phyloP scores from a whole-genome alignment of 2,888 invertebrate genomes.

The Nebria brevicollis region DNA sequence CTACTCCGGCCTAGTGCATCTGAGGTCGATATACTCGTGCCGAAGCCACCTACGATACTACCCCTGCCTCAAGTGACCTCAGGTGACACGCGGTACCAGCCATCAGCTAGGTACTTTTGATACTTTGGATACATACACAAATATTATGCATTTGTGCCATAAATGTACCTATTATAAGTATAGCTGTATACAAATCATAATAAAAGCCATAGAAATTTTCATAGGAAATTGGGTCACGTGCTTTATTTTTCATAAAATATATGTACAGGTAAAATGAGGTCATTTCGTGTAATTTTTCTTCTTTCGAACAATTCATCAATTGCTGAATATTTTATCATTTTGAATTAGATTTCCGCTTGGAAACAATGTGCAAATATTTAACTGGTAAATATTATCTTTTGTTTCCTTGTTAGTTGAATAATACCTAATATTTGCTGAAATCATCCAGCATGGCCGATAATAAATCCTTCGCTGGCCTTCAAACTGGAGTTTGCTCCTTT shows the following conservation, averaged over 20 bases:
- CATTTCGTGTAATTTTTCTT: not conserved
- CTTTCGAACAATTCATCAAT: not conserved
- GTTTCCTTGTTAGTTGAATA: too few species aligned
- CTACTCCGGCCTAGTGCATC: not conserved
- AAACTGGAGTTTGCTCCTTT: too few species aligned
- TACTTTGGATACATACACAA: too few species aligned
- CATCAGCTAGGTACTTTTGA: not conserved
- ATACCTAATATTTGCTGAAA: too few species aligned
- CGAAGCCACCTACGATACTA: not conserved
- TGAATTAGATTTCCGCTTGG: not conserved
- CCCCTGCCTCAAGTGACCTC: not conserved
- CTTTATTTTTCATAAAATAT: not conserved
- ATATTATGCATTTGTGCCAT: not conserved
- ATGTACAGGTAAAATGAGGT: not conserved
- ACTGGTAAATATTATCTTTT: too few species aligned
- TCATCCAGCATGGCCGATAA: too few species aligned
- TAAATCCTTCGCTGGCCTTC: too few species aligned
- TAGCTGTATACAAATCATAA: not conserved
- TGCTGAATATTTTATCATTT: not conserved
- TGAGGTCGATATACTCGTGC: not conserved
- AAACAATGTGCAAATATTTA: too few species aligned
- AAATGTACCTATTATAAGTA: too few species aligned
- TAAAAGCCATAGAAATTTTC: not conserved
- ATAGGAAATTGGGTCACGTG: not conserved
- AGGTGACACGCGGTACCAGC: not conserved